Evolutionary conservation across 2,797 vertebrate species (phyloP).

Genomic region (Buceros bicornis): DNA sequence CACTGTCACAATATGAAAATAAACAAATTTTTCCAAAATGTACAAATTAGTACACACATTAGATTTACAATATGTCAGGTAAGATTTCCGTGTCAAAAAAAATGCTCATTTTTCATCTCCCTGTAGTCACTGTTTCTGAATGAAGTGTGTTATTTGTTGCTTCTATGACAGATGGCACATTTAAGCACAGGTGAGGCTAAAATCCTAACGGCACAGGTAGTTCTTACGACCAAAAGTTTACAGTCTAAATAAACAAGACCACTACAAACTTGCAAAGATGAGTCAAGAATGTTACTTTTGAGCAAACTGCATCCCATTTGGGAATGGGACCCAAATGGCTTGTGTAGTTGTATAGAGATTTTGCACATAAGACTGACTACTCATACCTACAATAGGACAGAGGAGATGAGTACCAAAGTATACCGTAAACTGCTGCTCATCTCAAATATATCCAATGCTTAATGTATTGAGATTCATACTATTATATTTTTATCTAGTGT

Average conservation of each 20-base stretch:
- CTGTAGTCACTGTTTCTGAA: not conserved
- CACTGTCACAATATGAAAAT: not conserved
- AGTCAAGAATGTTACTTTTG: not conserved
- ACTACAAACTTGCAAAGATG: not conserved
- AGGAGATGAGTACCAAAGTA: not conserved
- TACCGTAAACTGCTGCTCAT: not conserved
- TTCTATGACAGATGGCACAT: not conserved
- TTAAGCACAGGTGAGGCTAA: not conserved
- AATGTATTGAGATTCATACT: not conserved
- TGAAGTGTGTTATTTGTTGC: not conserved
- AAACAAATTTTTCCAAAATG: not conserved
- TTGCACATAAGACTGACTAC: not conserved
- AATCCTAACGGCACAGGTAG: not conserved
- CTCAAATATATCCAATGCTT: not conserved
- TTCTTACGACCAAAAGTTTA: not conserved
- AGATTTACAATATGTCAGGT: not conserved
- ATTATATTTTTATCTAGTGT: not conserved
- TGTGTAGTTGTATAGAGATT: not conserved
- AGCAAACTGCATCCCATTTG: not conserved
- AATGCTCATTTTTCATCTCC: not conserved
- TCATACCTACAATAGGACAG: not conserved
- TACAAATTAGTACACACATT: not conserved
- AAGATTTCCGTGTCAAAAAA: not conserved
- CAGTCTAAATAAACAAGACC: not conserved
- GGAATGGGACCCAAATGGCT: not conserved